Conservation (phyloP, 2,113 vertebrate genomes). For the Panthera tigris region DNA sequence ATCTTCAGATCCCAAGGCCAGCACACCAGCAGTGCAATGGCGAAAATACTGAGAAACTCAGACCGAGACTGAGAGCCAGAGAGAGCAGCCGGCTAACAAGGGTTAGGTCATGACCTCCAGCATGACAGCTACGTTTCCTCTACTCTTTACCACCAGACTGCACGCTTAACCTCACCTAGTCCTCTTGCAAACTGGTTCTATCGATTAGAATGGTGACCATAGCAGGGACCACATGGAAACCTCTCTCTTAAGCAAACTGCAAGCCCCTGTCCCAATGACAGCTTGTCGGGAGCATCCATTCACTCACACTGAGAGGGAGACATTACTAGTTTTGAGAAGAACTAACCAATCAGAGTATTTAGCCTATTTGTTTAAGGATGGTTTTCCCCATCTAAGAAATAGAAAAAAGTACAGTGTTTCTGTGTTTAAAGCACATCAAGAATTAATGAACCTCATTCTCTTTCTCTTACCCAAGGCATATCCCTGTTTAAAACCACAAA, state of each 20-base stretch:
- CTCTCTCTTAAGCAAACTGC: background rate
- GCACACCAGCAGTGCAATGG: too few relatives aligned
- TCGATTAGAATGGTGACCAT: background rate
- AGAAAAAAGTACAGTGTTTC: slow-evolving; percentile 42
- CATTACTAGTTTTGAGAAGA: background rate
- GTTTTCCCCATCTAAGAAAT: background rate
- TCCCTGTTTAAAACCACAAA: slow-evolving; percentile 65
- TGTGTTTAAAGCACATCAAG: slow-evolving; percentile 66
- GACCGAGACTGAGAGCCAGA: background rate
- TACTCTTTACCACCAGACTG: background rate
- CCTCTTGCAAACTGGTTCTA: background rate
- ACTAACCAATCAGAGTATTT: background rate
- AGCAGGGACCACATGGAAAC: background rate
- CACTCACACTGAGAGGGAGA: background rate
- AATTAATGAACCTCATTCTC: slow-evolving; percentile 70
- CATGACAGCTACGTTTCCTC: background rate
- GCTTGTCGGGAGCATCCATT: background rate
- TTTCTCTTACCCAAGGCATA: slow-evolving; percentile 62
- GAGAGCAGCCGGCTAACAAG: background rate
- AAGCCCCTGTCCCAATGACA: background rate
- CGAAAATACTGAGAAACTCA: background rate
- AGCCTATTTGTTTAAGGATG: slow-evolving; percentile 56
- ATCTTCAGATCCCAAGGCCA: background rate
- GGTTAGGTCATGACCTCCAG: background rate
- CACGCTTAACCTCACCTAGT: too few relatives aligned